Evolutionary conservation across 30 jellyfish, hydroid and myxozoan genomes (phyloP).

Genomic region (Cassiopea xamachana): DNA sequence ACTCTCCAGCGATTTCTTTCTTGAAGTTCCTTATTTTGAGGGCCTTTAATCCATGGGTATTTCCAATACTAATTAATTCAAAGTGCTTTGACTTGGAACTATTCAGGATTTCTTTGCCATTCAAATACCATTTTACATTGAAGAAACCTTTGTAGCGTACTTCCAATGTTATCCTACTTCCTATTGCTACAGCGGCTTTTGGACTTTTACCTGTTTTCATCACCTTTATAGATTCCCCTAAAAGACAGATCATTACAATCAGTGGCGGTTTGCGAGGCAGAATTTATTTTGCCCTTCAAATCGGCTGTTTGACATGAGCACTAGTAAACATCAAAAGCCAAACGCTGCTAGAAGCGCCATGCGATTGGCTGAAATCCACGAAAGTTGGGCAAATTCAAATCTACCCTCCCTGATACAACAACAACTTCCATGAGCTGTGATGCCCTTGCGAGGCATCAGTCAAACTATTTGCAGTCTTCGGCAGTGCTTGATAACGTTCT

Average conservation of each 20-base stretch:
- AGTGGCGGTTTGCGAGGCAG: no score
- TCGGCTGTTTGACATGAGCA: no score
- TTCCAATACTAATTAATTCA: conserved; percentile 44
- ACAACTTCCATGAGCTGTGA: no score
- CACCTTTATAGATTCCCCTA: conserved; percentile 36
- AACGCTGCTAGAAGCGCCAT: no score
- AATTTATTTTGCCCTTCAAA: no score
- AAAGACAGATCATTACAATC: not conserved
- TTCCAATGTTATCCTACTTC: conserved; percentile 29
- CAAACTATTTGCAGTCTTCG: no score
- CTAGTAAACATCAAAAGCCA: no score
- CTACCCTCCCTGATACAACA: no score
- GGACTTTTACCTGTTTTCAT: conserved; percentile 26
- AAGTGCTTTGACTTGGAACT: conserved; percentile 51
- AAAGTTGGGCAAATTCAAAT: no score
- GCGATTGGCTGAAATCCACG: no score
- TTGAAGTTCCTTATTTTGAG: conserved; percentile 56
- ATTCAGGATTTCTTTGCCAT: conserved; percentile 47
- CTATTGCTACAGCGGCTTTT: conserved; percentile 28
- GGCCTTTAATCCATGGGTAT: conserved; percentile 8
- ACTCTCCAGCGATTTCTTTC: conserved; percentile 54
- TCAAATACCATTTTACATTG: conserved; percentile 46
- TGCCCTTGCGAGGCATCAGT: no score
- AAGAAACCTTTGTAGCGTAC: conserved; percentile 61
- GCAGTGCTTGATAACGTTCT: no score